phyloP scores from a whole-genome alignment of 1,140 invertebrate species.

The Ceratina calcarata region DNA sequence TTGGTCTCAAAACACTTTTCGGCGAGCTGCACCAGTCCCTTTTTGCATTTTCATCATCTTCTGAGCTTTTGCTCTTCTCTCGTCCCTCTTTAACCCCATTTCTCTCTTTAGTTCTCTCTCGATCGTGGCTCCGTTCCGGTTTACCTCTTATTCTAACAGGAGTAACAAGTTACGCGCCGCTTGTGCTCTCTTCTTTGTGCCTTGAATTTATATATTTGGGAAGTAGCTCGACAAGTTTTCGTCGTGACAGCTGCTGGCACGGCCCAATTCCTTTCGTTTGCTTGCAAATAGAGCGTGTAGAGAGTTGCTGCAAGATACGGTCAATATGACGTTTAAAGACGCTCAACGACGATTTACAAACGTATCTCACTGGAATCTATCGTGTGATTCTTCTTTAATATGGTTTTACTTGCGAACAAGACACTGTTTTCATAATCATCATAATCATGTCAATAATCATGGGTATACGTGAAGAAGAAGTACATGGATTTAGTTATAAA shows the following conservation, averaged over 20 bases:
- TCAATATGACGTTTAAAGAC: slow-evolving; percentile 24
- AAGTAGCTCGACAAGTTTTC: slow-evolving; percentile 11
- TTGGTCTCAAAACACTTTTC: slow-evolving; percentile 61
- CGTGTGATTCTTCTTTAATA: no score
- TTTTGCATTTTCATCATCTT: slow-evolving; percentile 44
- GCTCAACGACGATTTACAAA: neutral
- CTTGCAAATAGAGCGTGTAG: neutral
- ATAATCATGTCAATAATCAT: no score
- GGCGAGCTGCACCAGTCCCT: slow-evolving; percentile 20
- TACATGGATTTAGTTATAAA: no score
- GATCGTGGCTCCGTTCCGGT: neutral
- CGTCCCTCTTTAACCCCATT: neutral
- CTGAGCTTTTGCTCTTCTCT: slow-evolving; percentile 3
- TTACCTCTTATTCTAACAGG: neutral
- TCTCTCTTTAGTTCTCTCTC: neutral
- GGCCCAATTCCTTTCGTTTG: slow-evolving; percentile 15
- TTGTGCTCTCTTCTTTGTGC: slow-evolving; percentile 52
- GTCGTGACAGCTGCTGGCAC: slow-evolving; percentile 9
- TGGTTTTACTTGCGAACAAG: no score
- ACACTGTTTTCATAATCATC: no score
- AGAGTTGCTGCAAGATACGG: no score
- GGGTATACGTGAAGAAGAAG: no score
- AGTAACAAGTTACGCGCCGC: slow-evolving; percentile 54
- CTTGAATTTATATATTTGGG: slow-evolving; percentile 55
- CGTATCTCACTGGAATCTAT: no score